Evolutionary conservation across 2,113 vertebrate genomes (phyloP), one percentile per base, ranked within the genome.

Genomic region (Orthonyx spaldingii): DNA sequence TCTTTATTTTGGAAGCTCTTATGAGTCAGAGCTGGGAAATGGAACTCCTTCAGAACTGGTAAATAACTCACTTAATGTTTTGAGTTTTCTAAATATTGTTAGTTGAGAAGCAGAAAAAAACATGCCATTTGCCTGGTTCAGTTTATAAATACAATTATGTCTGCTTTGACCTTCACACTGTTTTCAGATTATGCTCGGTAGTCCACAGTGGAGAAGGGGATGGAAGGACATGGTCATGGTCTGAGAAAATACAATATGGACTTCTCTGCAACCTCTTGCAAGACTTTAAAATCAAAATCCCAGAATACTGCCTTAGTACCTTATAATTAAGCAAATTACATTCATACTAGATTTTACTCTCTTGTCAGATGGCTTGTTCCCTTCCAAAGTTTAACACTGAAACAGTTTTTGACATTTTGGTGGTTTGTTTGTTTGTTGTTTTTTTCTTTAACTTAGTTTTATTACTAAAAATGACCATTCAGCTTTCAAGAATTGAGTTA

Each of bases 1-100:
- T 41, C 98, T 99, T 53, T 99, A 99, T 97, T 99, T 99, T 50
- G 99, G 99, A 95, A 99, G 99, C 87, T 99, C 99, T 17, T 99
- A 98, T 4, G 99, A 99, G 92, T 99, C 99, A 17, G 99, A 99
- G 85, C 94, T 98, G 59, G 99, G 98, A 91, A 98, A 98, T 89
- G 98, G 98, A 61, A 98, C 98, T 12, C 96, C 98, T 70, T 98
- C 98, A 86, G 99, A 98, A 93, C 91, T 98, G 98, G 99, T 99
- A 97, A 97, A 61, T 89, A 46, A 20, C 16, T 30, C 2, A 28
- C 26, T 72, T 56, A 39, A 3, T 84, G 72, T 59, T 76, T 65
- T 75, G 17, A 39, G 35, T 92, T 93, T 94, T 81, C 22, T 69
- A n/a, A 53, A 27, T 69, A 47, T 14, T 72, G 13, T 16, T 33